Percentiles rank a stretch among this genome's conserved stretches.
Evolutionary conservation across 2,888 invertebrate genomes (phyloP).

Genomic region (Mesorhabditis sp.): DNA sequence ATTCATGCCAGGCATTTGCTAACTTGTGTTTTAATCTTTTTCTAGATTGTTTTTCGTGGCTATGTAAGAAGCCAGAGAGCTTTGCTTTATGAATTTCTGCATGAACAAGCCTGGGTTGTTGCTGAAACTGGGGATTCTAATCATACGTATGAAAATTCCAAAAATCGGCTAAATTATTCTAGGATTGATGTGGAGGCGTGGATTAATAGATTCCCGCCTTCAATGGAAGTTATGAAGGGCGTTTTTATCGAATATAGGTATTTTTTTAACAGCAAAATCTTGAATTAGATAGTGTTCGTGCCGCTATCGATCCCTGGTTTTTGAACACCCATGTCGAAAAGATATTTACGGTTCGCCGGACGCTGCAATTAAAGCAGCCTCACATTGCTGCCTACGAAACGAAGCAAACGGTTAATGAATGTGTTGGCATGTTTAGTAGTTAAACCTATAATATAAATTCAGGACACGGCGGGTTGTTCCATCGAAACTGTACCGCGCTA

Average conservation of each 20-base stretch:
- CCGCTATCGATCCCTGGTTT: constrained; percentile 44
- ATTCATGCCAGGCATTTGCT: constrained; percentile 23
- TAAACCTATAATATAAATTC: not conserved
- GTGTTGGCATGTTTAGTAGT: constrained; percentile 25
- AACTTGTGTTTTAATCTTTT: not conserved
- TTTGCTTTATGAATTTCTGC: constrained; percentile 37
- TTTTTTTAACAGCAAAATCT: constrained; percentile 5
- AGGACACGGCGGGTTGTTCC: constrained; percentile 16
- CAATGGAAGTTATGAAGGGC: constrained; percentile 29
- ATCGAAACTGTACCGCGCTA: constrained; percentile 38
- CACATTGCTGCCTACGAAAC: constrained; percentile 33
- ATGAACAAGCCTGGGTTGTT: constrained; percentile 40
- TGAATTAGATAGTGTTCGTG: constrained; percentile 21
- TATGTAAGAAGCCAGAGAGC: constrained; percentile 29
- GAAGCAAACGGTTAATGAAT: constrained; percentile 35
- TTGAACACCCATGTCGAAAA: constrained; percentile 36
- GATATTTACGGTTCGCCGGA: constrained; percentile 31
- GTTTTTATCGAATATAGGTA: constrained; percentile 30
- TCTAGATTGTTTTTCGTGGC: constrained; percentile 39
- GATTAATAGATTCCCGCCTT: constrained; percentile 44
- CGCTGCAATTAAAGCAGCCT: constrained; percentile 34
- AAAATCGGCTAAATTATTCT: constrained; percentile 7
- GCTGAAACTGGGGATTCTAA: constrained; percentile 22
- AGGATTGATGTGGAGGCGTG: constrained; percentile 33
- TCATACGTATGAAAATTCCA: constrained; percentile 4